Percentiles rank a stretch among this genome's conserved stretches.
Evolutionary conservation across 2,888 invertebrate species (phyloP).

Genomic region (Volucella inanis): DNA sequence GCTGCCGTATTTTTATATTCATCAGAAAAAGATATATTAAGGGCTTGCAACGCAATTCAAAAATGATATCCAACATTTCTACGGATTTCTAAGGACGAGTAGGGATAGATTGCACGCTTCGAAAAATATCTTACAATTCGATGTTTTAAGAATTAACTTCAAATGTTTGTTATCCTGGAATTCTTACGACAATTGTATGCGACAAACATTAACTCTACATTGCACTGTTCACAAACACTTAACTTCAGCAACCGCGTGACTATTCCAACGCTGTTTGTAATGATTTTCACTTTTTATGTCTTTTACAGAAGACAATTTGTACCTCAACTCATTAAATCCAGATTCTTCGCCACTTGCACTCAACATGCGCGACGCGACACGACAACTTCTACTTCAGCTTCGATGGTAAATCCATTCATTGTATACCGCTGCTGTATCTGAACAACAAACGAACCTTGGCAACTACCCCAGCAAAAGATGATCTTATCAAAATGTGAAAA

Average conservation of each 20-base stretch:
- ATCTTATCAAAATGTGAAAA: slow-evolving; percentile 73
- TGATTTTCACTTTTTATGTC: slow-evolving; percentile 7
- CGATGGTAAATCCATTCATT: slow-evolving; percentile 59
- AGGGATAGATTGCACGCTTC: too few relatives aligned
- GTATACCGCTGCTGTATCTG: slow-evolving; percentile 32
- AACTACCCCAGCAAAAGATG: slow-evolving; percentile 39
- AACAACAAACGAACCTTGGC: slow-evolving; percentile 25
- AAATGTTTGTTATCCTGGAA: too few relatives aligned
- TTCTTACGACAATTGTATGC: too few relatives aligned
- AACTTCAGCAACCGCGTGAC: slow-evolving; percentile 40
- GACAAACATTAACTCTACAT: background rate
- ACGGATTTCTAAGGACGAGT: too few relatives aligned
- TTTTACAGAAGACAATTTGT: slow-evolving; percentile 63
- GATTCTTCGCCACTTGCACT: slow-evolving; percentile 60
- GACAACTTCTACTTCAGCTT: slow-evolving; percentile 47
- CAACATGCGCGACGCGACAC: slow-evolving; percentile 70
- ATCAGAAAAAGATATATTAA: too few relatives aligned
- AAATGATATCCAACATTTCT: too few relatives aligned
- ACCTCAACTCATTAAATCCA: slow-evolving; percentile 66
- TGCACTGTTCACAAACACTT: background rate
- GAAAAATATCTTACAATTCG: too few relatives aligned
- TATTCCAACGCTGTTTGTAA: background rate
- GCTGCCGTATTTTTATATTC: too few relatives aligned
- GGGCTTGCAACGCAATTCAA: too few relatives aligned
- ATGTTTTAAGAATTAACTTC: too few relatives aligned